Conservation (phyloP, 2,888 invertebrate species). For the Mimumesa dahlbomi region DNA sequence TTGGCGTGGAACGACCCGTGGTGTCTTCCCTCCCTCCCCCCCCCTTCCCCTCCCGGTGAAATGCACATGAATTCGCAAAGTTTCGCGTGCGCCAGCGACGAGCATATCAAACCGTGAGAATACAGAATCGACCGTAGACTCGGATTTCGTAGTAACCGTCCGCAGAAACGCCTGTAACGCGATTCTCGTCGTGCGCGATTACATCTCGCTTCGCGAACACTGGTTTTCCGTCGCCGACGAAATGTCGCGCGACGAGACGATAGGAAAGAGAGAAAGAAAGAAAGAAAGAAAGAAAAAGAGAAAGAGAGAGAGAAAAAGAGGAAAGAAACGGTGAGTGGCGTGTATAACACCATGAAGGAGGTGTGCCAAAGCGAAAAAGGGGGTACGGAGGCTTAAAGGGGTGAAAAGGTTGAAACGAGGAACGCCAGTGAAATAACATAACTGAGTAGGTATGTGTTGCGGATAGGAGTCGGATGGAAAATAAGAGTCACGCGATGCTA, state of each 20-base stretch:
- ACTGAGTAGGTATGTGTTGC: conserved; percentile 36
- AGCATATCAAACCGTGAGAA: no score
- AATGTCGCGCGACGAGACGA: conserved; percentile 12
- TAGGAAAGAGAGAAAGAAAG: conserved; percentile 4
- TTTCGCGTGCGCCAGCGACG: no score
- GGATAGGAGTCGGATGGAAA: conserved; percentile 52
- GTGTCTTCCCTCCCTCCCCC: no score
- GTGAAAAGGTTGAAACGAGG: conserved; percentile 11
- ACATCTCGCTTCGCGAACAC: neutral
- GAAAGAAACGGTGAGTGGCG: conserved; percentile 16
- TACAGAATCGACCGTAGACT: no score
- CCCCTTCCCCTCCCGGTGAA: no score
- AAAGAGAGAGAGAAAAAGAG: neutral
- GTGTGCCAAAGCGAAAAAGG: conserved; percentile 38
- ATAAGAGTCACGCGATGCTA: conserved; percentile 62
- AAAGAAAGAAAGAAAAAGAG: neutral
- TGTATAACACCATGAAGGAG: conserved; percentile 36
- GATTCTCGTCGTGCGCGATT: conserved; percentile 8
- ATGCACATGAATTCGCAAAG: no score
- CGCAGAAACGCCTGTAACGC: conserved; percentile 18
- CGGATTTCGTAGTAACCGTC: no score
- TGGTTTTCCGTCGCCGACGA: conserved; percentile 10
- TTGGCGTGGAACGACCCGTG: no score
- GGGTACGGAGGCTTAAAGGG: neutral
- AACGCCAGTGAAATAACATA: conserved; percentile 48